Evolutionary conservation across 2,888 invertebrate genomes (phyloP), one percentile per base, ranked within the genome.

Genomic region (Heliconius erato): DNA sequence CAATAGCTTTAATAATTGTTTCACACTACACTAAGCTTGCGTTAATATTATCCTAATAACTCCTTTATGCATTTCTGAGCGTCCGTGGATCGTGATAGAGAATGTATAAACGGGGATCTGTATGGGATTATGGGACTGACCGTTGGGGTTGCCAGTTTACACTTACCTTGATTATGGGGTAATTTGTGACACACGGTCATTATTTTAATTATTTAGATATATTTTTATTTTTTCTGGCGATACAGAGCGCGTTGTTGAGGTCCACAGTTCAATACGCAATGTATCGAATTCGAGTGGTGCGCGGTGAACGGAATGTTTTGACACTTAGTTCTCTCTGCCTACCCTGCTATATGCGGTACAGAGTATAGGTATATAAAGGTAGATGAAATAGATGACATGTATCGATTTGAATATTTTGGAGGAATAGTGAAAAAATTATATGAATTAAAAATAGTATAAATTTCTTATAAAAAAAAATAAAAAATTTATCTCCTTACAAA

Each of bases 41-140:
- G 44, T 44, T 49, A 72, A 71, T 72, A 49, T 44, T 72, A 26
- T 44, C 67, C 19, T 54, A 80, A 80, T 76, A 80, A 63, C n/a
- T 71, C 74, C 82, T 80, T 80, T 82, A 77, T 81, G 79, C 78
- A 84, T 83, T 79, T 84, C 44, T 83, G 78, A 84, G 74, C 40
- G 44, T 59, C n/a, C 81, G 44, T 78, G 44, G 32, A 40, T 32
- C 78, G 65, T 78, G 44, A 82, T 28, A 79, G 68, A 26, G 80
- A 80, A 79, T 82, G 32, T 23, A 26, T 80, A 82, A 84, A 74
- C 68, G 82, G 74, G 76, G 44, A 72, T 80, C 78, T 80, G 74
- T 78, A 59, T 87, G 78, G 85, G 88, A 86, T 87, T 84, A 82
- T 67, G 63, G 32, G 59, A 79, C 44, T 79, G 79, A 79, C 81